Conservation (phyloP, 2,113 vertebrate species). For the Gila orcuttii region DNA sequence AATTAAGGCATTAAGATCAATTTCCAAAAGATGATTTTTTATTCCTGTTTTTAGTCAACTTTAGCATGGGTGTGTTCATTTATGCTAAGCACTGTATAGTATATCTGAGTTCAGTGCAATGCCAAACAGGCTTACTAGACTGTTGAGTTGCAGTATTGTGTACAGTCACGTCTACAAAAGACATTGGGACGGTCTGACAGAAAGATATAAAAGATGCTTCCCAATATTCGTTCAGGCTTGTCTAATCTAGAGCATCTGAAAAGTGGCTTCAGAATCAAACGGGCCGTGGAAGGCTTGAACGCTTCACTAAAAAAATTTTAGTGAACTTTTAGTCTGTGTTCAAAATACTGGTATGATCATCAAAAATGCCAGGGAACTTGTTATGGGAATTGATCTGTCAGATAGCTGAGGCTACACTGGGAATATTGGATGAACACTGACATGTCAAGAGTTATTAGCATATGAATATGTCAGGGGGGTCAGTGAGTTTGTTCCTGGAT, state of each 20-base stretch:
- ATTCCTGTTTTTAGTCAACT: too few relatives aligned
- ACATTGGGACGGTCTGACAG: not conserved
- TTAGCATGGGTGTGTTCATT: too few relatives aligned
- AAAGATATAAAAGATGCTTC: not conserved
- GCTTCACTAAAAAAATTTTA: not conserved
- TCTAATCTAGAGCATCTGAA: slow-evolving; percentile 24
- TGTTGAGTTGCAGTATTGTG: not conserved
- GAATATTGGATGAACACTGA: not conserved
- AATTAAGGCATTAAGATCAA: too few relatives aligned
- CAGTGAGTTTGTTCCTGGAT: not conserved
- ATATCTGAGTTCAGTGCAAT: not conserved
- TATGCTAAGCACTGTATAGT: too few relatives aligned
- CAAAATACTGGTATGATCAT: not conserved
- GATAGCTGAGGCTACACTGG: not conserved
- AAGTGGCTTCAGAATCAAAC: not conserved
- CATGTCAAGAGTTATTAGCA: not conserved
- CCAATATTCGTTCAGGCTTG: slow-evolving; percentile 1
- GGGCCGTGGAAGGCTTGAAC: slow-evolving; percentile 10
- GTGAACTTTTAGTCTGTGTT: not conserved
- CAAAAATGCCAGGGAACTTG: not conserved
- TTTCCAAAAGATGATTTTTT: too few relatives aligned
- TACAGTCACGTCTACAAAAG: slow-evolving; percentile 5
- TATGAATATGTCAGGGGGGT: slow-evolving; percentile 14
- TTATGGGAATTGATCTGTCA: slow-evolving; percentile 24
- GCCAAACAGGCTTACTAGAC: not conserved